phyloP scores from a whole-genome alignment of 1,140 invertebrate species.

The Paraescarpia echinospica region DNA sequence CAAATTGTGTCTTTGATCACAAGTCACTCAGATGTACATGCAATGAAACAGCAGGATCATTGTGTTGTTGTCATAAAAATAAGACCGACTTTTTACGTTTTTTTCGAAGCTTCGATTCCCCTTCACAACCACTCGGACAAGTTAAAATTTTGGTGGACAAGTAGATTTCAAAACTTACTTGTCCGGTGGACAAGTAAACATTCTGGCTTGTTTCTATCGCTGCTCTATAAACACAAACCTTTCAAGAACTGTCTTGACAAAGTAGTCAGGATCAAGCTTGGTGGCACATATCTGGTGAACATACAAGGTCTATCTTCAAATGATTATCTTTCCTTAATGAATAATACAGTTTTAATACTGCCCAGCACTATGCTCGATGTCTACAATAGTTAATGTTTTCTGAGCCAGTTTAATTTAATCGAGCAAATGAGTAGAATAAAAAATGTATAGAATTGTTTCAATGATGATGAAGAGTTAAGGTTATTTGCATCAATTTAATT shows the following conservation, averaged over 20 bases:
- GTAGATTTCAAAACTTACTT: no score
- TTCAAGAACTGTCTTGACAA: slow-evolving; percentile 83
- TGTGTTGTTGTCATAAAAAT: no score
- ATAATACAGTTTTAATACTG: neutral
- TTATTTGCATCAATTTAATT: neutral
- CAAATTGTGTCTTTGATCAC: no score
- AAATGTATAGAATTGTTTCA: no score
- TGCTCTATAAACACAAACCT: slow-evolving; percentile 70
- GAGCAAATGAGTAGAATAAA: neutral
- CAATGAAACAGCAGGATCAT: no score
- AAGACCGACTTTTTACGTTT: no score
- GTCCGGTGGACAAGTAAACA: no score
- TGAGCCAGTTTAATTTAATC: neutral
- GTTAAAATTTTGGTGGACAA: no score
- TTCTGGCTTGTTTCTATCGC: no score
- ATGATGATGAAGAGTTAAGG: neutral
- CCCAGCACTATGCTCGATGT: neutral
- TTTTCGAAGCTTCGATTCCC: no score
- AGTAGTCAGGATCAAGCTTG: slow-evolving; percentile 80
- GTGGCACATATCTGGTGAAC: slow-evolving; percentile 75
- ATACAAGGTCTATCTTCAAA: neutral
- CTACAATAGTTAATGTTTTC: neutral
- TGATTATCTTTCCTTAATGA: neutral
- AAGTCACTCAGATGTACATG: no score
- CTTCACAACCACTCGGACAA: no score